Evolutionary conservation across 2,113 vertebrate genomes (phyloP).

Genomic region (Caracal caracal): DNA sequence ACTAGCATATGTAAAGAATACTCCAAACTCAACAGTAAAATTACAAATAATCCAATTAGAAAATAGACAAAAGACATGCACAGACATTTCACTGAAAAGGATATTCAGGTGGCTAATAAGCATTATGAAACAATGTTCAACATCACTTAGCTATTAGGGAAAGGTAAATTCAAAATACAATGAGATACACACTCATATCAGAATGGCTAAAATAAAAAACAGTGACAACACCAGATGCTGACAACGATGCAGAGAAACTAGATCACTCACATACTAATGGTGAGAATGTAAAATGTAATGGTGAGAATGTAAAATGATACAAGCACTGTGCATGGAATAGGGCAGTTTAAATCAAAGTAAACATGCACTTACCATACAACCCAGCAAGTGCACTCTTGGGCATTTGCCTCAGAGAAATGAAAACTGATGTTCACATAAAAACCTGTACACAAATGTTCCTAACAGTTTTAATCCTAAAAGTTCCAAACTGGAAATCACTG

Average conservation of each 20-base stretch:
- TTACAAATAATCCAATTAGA: neutral
- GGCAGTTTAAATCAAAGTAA: constrained; percentile 5
- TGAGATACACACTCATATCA: neutral
- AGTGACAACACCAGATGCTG: neutral
- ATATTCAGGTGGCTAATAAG: neutral
- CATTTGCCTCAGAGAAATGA: neutral
- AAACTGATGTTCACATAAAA: neutral
- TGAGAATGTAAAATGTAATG: neutral
- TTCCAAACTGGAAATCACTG: neutral
- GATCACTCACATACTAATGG: neutral
- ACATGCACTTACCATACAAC: neutral
- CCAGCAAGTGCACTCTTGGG: neutral
- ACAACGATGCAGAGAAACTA: neutral
- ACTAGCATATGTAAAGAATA: neutral
- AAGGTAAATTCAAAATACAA: neutral
- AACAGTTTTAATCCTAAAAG: constrained; percentile 1
- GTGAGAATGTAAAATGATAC: neutral
- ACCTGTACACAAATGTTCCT: neutral
- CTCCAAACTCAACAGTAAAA: neutral
- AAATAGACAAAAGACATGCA: constrained; percentile 30
- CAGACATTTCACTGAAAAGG: constrained; percentile 8
- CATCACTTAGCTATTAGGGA: neutral
- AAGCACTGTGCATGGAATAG: neutral
- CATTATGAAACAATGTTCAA: neutral
- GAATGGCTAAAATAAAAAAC: neutral